phyloP scores from a whole-genome alignment of 2,888 invertebrate species.

The Hartigia nigra region DNA sequence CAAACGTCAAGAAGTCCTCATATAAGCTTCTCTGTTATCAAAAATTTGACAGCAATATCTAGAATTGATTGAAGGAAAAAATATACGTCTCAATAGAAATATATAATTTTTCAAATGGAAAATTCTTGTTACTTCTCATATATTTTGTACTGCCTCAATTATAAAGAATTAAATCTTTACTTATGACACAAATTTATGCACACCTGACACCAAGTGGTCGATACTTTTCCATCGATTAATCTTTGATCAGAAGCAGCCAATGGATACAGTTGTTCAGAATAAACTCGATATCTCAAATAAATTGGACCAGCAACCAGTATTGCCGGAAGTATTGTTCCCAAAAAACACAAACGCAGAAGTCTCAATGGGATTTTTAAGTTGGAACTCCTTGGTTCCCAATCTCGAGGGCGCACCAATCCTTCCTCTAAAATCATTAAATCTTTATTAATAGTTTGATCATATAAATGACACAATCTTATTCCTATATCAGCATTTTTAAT shows the following conservation, averaged over 20 bases:
- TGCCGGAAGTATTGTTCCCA: conserved; percentile 77
- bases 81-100: too few species aligned
- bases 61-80: too few species aligned
- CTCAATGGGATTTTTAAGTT: conserved; percentile 69
- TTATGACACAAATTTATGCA: conserved; percentile 30
- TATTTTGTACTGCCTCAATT: too few species aligned
- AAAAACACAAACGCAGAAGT: conserved; percentile 72
- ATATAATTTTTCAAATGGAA: too few species aligned
- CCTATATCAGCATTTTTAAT: too few species aligned
- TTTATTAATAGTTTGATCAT: too few species aligned
- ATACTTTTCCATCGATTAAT: conserved; percentile 78
- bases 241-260: conserved; percentile 82
- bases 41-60: too few species aligned
- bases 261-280: conserved; percentile 78
- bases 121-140: too few species aligned
- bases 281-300: conserved; percentile 78
- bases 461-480: too few species aligned
- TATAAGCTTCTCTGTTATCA: too few species aligned
- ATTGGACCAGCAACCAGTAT: conserved; percentile 75
- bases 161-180: too few species aligned
- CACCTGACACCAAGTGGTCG: conserved; percentile 86
- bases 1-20: too few species aligned
- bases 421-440: conserved; percentile 31
- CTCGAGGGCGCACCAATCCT: conserved; percentile 41
- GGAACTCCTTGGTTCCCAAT: conserved; percentile 48